Evolutionary conservation across 1,140 invertebrate species (phyloP).

Genomic region (Nephotettix cincticeps): DNA sequence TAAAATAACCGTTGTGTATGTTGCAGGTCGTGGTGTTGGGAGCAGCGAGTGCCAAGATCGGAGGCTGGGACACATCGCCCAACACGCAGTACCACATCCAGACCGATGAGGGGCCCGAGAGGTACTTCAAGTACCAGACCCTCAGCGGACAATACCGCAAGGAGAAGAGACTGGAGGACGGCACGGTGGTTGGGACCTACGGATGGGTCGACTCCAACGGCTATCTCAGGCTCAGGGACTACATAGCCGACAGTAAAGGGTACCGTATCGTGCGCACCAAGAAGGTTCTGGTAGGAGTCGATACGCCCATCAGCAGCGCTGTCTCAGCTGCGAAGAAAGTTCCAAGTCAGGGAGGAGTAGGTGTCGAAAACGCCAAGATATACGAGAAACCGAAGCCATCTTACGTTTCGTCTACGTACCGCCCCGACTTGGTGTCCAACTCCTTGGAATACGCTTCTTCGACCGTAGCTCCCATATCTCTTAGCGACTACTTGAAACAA

Average conservation of each 20-base stretch:
- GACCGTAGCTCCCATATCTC: slow-evolving; percentile 29
- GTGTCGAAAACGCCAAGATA: slow-evolving; percentile 19
- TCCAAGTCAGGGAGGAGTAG: slow-evolving; percentile 30
- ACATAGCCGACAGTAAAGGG: slow-evolving; percentile 78
- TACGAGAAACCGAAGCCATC: slow-evolving; percentile 3
- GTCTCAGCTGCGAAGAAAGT: slow-evolving; percentile 62
- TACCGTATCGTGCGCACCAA: slow-evolving; percentile 76
- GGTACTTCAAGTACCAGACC: slow-evolving; percentile 84
- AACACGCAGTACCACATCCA: slow-evolving; percentile 83
- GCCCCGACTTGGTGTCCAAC: neutral
- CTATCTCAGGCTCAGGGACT: slow-evolving; percentile 77
- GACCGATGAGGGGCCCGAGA: slow-evolving; percentile 84
- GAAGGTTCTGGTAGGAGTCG: slow-evolving; percentile 71
- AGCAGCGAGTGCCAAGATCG: slow-evolving; percentile 39
- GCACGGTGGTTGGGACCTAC: slow-evolving; percentile 62
- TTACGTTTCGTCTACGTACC: slow-evolving; percentile 10
- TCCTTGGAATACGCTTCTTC: slow-evolving; percentile 21
- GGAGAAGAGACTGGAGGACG: slow-evolving; percentile 79
- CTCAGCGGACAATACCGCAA: slow-evolving; percentile 84
- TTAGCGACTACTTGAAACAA: slow-evolving; percentile 34
- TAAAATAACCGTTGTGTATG: too few species aligned
- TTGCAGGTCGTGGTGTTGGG: slow-evolving; percentile 39
- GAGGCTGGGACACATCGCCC: slow-evolving; percentile 58
- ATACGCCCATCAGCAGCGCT: slow-evolving; percentile 65
- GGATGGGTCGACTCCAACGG: slow-evolving; percentile 84